Evolutionary conservation across 2,113 vertebrate genomes (phyloP).

Genomic region (Phylloscopus trochilus): DNA sequence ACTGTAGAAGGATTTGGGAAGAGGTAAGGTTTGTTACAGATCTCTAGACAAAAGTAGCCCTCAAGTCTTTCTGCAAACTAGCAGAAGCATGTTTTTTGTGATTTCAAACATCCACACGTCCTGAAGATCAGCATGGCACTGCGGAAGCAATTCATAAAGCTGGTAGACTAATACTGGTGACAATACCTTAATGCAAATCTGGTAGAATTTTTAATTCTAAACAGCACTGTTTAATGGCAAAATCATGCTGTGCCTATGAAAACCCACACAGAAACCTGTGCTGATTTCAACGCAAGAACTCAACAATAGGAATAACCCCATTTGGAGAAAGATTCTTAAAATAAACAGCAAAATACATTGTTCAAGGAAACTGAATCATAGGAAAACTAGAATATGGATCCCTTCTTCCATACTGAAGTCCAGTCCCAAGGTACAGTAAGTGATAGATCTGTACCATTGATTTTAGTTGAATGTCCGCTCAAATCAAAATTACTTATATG

Average conservation of each 20-base stretch:
- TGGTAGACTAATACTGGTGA: background rate
- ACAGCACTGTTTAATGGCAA: background rate
- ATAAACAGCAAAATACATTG: background rate
- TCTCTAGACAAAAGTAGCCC: background rate
- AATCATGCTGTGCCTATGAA: background rate
- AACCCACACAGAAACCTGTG: background rate
- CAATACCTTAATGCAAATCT: background rate
- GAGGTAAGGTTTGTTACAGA: background rate
- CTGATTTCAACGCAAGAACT: background rate
- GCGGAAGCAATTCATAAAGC: background rate
- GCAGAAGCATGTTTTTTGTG: background rate
- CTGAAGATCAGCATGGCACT: background rate
- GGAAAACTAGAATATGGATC: background rate
- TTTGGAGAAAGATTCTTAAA: background rate
- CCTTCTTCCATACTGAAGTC: background rate
- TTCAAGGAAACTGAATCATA: background rate
- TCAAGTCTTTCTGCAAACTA: background rate
- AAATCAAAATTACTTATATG: background rate
- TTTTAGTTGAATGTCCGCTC: rapidly evolving
- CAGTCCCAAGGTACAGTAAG: background rate
- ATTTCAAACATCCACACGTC: background rate
- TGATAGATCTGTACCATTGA: background rate
- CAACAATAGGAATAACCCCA: background rate
- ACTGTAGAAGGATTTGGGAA: background rate
- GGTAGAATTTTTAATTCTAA: background rate